Evolutionary conservation across 2,113 vertebrate species (phyloP), one percentile per base, ranked within the genome.

Genomic region (Poicephalus meyeri): DNA sequence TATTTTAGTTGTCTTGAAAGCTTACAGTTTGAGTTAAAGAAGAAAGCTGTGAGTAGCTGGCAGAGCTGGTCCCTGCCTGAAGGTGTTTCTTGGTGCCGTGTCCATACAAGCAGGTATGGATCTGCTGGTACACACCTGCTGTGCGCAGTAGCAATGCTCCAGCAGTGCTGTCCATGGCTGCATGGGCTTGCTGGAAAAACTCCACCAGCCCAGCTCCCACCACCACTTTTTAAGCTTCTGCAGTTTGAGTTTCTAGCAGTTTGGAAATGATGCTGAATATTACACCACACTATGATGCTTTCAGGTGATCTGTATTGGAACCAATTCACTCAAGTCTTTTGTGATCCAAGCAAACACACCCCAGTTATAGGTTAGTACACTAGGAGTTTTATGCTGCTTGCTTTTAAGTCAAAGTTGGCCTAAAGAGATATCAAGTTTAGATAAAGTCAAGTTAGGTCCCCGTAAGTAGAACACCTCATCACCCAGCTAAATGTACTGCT

Each of bases 301-400:
- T 85, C 55, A 88, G 18, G 31, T 3, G 13, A 61, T 55, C 1
- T 1, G 3, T 37, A 49, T 3, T 35, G 23, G 39, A 92, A 84
- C n/a, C 1, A 3, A 37, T 47, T 74, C 13, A 55, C 18, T 29
- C 28, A 56, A 66, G n/a, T 39, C 60, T 41, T 83, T 63, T 2
- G 5, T n/a, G 35, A 85, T 60, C 15, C 77, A 76, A 18, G 25
- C 25, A 68, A 92, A 89, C 2, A 13, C 29, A 53, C 16, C 31
- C 19, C 42, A 53, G 14, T 25, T 72, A 79, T 0, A 3, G 42
- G n/a, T 63, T 79, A 71, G 28, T 0, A 0, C 35, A 25, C 15
- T 7, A 61, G 10, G n/a, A 80, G 26, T 52, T 90, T 65, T 25
- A 85, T 7, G n/a, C 16, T 63, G 42, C 19, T 44, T 89, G 85